These are phyloP conservation scores for Novumbra hubbsi DNA, from an alignment of 2,797 vertebrate genomes.

Conservation along the genomic window DNA sequence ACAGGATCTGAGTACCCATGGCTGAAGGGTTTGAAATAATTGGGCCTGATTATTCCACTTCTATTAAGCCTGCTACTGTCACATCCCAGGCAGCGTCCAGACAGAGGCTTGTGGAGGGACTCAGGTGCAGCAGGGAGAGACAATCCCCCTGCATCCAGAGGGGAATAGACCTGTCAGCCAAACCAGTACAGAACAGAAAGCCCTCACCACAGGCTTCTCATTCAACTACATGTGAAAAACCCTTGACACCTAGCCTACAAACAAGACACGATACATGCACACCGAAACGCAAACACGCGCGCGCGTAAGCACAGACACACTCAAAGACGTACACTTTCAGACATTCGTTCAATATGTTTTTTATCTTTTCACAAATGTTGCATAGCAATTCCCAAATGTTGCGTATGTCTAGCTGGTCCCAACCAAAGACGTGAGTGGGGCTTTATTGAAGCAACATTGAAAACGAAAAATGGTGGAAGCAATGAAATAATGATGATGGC, in stretches of 20 bases:
- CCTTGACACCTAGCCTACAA: neutral
- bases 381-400: neutral
- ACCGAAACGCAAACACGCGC: neutral
- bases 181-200: slow-evolving; percentile 9
- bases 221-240: neutral
- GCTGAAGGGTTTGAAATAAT: neutral
- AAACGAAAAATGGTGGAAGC: neutral
- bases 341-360: neutral
- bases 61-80: slow-evolving; percentile 15
- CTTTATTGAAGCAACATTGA: neutral
- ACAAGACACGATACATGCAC: neutral
- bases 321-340: neutral
- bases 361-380: neutral
- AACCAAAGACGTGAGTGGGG: neutral
- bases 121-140: slow-evolving; percentile 70
- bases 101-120: slow-evolving; percentile 62
- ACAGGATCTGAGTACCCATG: neutral
- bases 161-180: slow-evolving; percentile 68
- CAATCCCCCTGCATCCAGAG: slow-evolving; percentile 23
- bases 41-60: slow-evolving; percentile 1
- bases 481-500: too few relatives aligned
- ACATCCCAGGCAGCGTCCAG: slow-evolving; percentile 8
- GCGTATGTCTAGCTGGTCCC: neutral
- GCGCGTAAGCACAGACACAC: neutral
- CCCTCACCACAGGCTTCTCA: slow-evolving; percentile 32